phyloP scores from a whole-genome alignment of 2,113 vertebrate genomes.

The Orcinus orca region DNA sequence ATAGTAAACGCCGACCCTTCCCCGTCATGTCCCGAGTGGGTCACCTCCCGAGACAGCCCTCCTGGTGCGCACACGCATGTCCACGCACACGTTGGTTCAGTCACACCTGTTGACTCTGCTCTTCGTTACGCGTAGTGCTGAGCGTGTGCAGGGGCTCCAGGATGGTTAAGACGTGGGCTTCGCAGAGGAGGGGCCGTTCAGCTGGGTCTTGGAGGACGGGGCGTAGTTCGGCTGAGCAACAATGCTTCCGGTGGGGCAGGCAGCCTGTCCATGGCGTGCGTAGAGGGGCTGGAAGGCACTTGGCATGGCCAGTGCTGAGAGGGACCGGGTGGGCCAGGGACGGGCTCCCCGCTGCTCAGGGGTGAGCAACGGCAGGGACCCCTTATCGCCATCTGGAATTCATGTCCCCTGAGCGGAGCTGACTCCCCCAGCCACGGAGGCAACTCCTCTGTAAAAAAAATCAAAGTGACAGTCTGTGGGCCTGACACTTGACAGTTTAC shows the following conservation, averaged over 20 bases:
- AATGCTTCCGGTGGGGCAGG: fast-evolving
- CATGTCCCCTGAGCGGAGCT: not conserved
- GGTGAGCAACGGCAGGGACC: not conserved
- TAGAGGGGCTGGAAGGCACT: not conserved
- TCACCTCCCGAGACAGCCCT: not conserved
- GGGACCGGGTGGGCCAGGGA: not conserved
- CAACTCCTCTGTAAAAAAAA: not conserved
- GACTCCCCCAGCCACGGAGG: not conserved
- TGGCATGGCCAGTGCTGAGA: not conserved
- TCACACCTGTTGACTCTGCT: not conserved
- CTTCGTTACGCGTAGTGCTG: fast-evolving
- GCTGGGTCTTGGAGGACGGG: not conserved
- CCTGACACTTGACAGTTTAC: not conserved
- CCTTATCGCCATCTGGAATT: not conserved
- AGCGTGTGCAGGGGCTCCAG: not conserved
- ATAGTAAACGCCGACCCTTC: not conserved
- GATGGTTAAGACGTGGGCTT: fast-evolving
- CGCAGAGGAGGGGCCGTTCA: not conserved
- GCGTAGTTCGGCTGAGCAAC: fast-evolving
- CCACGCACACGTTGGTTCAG: not conserved
- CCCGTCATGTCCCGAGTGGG: not conserved
- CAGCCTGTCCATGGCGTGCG: fast-evolving
- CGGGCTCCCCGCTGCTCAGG: not conserved
- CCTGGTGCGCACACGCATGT: fast-evolving
- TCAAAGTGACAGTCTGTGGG: not conserved